Base-by-base conservation (phyloP, 2,113 vertebrate species). In the Myanophis thanlyinensis region DNA sequence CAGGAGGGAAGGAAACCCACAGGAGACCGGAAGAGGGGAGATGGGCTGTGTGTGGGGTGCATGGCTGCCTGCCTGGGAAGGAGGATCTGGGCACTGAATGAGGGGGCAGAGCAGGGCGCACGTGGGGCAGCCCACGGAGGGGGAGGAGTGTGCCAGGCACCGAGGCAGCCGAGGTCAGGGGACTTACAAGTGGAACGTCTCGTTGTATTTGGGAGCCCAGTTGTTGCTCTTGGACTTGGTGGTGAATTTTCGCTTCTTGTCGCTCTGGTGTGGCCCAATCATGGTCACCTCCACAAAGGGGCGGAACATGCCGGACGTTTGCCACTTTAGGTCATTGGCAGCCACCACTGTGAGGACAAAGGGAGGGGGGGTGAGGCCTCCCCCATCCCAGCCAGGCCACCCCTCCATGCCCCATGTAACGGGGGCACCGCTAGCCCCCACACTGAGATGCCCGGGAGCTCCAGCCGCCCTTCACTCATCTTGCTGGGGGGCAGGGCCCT, bases 201-300 rank as follows among this genome's bases (percentile, higher is more conserved):
- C 99, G 13, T 99, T 99, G 98, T 98, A 99, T 93, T 99, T 99
- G 48, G 99, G 99, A 40, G 99, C 98, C 99, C 99, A 99, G 98
- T 98, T 99, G 98, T 99, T 99, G 97, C 99, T 99, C 97, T 99
- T 99, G 40, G 99, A 99, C 95, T 99, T 99, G 86, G 99, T 99
- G 95, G 99, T 98, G 94, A 99, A 99, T 93, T 98, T 99, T 96
- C 99, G 98, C 95, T 99, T 99, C 97, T 98, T 99, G 97, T 99
- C 99, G 59, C 98, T 98, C 93, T 99, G 98, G 89, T 99, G 98
- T 44, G 99, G 99, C 27, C 99, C 99, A 51, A 99, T 98, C 98
- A 99, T 98, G 90, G 98, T 98, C 95, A 98, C 97, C 96, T 99
- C 99, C 94, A 98, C 98, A 1, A 99, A 99, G 0, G 99, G 99